Conservation (phyloP, 2,888 invertebrate species). For the Trachelus troglodyta region DNA sequence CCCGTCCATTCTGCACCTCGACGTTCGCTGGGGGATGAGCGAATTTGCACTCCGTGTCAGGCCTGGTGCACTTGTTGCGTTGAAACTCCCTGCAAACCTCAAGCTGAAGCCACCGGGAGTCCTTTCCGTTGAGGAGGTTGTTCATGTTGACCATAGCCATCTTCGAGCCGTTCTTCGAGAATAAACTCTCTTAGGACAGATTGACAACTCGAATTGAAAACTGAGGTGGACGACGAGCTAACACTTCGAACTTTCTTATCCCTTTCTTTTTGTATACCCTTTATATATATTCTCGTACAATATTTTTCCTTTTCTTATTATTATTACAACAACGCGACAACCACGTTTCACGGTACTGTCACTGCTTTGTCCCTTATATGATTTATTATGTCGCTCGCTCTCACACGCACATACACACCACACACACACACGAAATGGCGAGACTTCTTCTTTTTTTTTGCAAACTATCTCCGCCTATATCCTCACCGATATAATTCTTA, state of each 20-base stretch:
- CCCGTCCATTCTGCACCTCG: conserved; percentile 99
- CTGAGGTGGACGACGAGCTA: neutral
- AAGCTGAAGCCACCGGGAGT: conserved; percentile 99
- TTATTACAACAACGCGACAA: neutral
- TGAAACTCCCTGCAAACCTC: conserved; percentile 99
- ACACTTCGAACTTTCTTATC: neutral
- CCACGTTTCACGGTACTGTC: neutral
- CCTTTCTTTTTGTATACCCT: neutral
- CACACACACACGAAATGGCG: neutral
- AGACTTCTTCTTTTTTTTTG: neutral
- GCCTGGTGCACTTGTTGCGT: conserved; percentile 98
- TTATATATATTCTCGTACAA: neutral
- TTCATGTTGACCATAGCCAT: conserved; percentile 97
- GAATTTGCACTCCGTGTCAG: conserved; percentile 99
- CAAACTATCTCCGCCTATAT: neutral
- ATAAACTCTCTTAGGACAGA: conserved; percentile 5
- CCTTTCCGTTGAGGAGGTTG: conserved; percentile 97
- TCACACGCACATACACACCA: neutral
- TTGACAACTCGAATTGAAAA: neutral
- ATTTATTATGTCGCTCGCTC: neutral
- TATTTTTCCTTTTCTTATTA: neutral
- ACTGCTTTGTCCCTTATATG: neutral
- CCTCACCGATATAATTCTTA: conserved; percentile 2
- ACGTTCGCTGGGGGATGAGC: conserved; percentile 99
- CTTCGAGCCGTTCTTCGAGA: conserved; percentile 44